These are phyloP conservation scores for Maniola hyperantus DNA, from an alignment of 2,888 invertebrate genomes.

Conservation along the genomic window DNA sequence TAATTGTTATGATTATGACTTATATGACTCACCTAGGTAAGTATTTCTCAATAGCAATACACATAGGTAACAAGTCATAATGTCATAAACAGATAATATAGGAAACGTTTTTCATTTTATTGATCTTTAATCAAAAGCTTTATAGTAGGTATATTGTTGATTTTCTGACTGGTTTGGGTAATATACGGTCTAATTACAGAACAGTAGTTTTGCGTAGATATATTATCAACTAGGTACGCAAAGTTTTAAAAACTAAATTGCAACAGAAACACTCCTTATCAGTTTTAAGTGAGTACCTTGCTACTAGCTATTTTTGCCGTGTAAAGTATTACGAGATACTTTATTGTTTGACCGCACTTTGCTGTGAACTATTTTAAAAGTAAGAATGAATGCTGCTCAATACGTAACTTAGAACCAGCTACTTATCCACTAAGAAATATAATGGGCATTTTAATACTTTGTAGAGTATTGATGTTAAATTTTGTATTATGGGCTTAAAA, in stretches of 20 bases:
- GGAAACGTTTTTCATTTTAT: slow-evolving; percentile 15
- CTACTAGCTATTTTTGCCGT: slow-evolving; percentile 14
- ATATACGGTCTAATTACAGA: too few relatives aligned
- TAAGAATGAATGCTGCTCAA: neutral
- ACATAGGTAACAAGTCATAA: neutral
- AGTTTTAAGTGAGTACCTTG: neutral
- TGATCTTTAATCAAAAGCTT: neutral
- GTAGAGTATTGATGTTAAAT: slow-evolving; percentile 15
- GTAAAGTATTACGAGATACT: slow-evolving; percentile 25
- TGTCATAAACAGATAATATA: neutral
- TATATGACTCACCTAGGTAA: neutral
- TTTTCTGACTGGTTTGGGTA: too few relatives aligned
- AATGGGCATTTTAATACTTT: slow-evolving; percentile 7
- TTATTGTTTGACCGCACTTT: slow-evolving; percentile 32
- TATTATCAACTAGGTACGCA: neutral
- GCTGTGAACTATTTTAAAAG: slow-evolving; percentile 28
- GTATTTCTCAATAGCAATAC: neutral
- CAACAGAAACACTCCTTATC: slow-evolving; percentile 15
- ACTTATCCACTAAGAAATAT: slow-evolving; percentile 13
- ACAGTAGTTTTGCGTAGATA: too few relatives aligned
- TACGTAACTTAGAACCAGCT: neutral
- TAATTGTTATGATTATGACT: neutral
- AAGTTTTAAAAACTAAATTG: neutral
- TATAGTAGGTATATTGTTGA: neutral
- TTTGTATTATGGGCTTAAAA: slow-evolving; percentile 20